Evolutionary conservation across 2,888 invertebrate species (phyloP), one percentile per base, ranked within the genome.

Genomic region (Nemotelus nigrinus): DNA sequence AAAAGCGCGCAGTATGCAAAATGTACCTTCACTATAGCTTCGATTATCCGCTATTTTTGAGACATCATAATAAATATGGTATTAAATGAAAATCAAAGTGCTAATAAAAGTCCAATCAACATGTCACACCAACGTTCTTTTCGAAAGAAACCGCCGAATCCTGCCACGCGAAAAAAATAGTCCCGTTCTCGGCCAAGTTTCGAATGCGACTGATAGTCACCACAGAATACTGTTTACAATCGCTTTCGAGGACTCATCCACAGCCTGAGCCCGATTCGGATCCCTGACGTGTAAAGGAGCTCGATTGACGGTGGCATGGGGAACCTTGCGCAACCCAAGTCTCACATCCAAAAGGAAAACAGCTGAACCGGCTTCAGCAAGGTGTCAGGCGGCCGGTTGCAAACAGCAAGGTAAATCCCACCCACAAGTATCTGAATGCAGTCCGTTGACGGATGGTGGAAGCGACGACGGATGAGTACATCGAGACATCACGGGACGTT

Each of bases 201-300:
- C 77, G 58, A 70, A 70, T 70, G 58, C 77, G 77, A 77, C 77
- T 77, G 77, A 77, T 71, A 77, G 58, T 63, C 6, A 48, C 65
- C 65, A 48, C 57, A 10, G 43, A 41, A 50, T 10, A 63, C 48
- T 77, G 77, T 77, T 77, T 70, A 77, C 77, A 58, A 77, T 71
- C 64, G 65, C 65, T 25, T 63, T 74, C 74, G 60, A 63, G 63
- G 63, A 74, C 48, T 63, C 74, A 74, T 50, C 74, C 74, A 74
- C 63, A 58, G 58, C 57, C 63, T 41, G 63, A 45, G 74, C 45
- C 70, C 55, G 70, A 70, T 55, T 70, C 70, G 43, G 43, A 70
- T 55, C 55, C 70, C 43, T 55, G 70, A 70, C 55, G 55, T 55
- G 70, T 39, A 44, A 70, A 70, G 41, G 48, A 48, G 44, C 43